phyloP scores from a whole-genome alignment of 2,888 invertebrate species.

The Odontocerum albicorne region DNA sequence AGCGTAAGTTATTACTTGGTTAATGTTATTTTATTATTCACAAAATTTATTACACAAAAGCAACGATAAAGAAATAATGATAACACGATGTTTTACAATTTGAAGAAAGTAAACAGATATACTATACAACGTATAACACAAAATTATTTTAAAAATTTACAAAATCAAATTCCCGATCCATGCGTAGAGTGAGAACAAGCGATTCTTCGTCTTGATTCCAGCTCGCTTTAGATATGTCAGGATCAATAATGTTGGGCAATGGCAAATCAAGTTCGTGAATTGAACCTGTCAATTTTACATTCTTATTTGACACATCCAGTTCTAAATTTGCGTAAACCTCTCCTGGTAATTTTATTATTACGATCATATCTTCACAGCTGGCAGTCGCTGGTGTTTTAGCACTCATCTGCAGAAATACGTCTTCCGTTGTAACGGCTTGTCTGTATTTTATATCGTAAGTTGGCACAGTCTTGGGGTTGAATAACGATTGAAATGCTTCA shows the following conservation, averaged over 20 bases:
- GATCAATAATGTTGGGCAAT: slow-evolving; percentile 80
- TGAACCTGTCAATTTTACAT: slow-evolving; percentile 65
- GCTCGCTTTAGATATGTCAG: slow-evolving; percentile 77
- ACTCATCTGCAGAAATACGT: slow-evolving; percentile 85
- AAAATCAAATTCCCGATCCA: slow-evolving; percentile 81
- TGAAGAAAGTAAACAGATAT: too few relatives aligned
- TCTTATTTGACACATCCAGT: slow-evolving; percentile 64
- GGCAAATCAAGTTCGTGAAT: slow-evolving; percentile 72
- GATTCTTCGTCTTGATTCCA: slow-evolving; percentile 70
- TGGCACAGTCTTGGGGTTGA: slow-evolving; percentile 67
- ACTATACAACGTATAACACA: neutral
- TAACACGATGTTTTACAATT: too few relatives aligned
- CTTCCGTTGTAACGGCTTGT: slow-evolving; percentile 83
- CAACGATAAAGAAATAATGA: too few relatives aligned
- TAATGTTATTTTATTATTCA: too few relatives aligned
- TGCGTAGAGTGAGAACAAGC: slow-evolving; percentile 70
- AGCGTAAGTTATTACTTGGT: too few relatives aligned
- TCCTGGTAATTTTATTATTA: slow-evolving; percentile 73
- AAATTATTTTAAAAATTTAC: slow-evolving; percentile 73
- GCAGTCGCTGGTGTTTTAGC: slow-evolving; percentile 76
- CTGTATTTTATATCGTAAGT: slow-evolving; percentile 81
- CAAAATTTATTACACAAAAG: too few relatives aligned
- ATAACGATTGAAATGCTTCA: slow-evolving; percentile 55
- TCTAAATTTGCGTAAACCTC: slow-evolving; percentile 76
- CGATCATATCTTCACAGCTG: slow-evolving; percentile 87